Evolutionary conservation across 2,797 vertebrate species (phyloP).

Genomic region (Pogoniulus pusillus): DNA sequence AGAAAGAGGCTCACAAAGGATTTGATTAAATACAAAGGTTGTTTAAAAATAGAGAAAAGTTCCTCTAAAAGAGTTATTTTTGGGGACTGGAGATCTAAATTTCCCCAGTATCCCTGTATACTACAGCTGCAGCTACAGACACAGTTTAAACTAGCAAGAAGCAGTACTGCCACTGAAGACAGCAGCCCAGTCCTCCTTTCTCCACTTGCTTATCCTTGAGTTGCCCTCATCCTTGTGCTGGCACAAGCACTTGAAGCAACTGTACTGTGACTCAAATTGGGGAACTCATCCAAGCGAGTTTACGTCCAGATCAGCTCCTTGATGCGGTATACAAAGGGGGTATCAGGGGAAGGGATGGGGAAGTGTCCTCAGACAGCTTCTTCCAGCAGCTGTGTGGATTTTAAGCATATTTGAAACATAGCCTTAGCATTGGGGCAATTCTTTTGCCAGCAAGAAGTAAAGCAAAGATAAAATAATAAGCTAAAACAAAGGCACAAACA

Average conservation of each 20-base stretch:
- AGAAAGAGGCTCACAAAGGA: not conserved
- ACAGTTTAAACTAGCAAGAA: not conserved
- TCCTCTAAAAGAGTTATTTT: not conserved
- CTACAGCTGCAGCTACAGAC: not conserved
- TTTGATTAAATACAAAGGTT: not conserved
- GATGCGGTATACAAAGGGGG: not conserved
- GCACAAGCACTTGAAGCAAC: not conserved
- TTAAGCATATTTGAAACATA: not conserved
- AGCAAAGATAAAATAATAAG: not conserved
- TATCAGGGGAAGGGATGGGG: not conserved
- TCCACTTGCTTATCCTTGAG: conserved; percentile 1
- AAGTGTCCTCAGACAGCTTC: not conserved
- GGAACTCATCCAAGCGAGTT: conserved; percentile 27
- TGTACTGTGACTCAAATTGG: not conserved
- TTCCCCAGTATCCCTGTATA: not conserved
- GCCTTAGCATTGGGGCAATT: not conserved
- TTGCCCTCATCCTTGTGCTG: not conserved
- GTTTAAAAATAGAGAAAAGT: not conserved
- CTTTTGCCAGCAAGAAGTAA: not conserved
- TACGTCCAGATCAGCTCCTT: not conserved
- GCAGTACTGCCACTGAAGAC: not conserved
- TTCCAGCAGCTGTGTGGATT: not conserved
- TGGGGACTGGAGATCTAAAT: not conserved
- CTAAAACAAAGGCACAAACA: not conserved
- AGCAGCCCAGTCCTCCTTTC: not conserved